Base-by-base conservation (phyloP, 2,888 invertebrate species). In the Sarcophaga rosellei region DNA sequence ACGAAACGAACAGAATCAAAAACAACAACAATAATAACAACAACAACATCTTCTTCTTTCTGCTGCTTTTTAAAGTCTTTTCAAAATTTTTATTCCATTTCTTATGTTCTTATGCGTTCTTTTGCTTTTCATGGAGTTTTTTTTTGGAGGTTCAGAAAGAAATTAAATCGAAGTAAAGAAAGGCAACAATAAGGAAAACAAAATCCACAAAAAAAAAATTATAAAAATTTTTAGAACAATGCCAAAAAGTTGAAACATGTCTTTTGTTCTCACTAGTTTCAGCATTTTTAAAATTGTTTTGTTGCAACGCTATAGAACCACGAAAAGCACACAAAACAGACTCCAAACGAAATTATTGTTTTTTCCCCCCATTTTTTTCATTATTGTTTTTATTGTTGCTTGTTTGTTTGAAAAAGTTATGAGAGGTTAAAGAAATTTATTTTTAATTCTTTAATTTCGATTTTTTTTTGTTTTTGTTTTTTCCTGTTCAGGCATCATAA, bases 181-280 rank as follows among this genome's bases (percentile, higher is more conserved):
- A 35, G 35, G 35, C 35, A 35, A 35, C 8, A 35, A 53, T 15
- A 53, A 53, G 53, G 53, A 53, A 53, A 15, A 53, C 17, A 53
- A 85, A 63, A 77, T 68, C n/a, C 72, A 70, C 61, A 47, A 80
- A 76, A 84, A 65, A 70, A 85, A 72, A 87, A 86, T 87, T 88
- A 88, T 15, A 12, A 53, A 53, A 53, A 89, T 81, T 86, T 88
- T 68, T 85, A 81, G 78, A 90, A 89, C 90, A 90, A 90, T 90
- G 90, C 90, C 88, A 90, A 90, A 89, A 89, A 90, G 90, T 89
- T 89, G 88, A 87, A 85, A 90, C 89, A 88, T 90, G 90, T 90
- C 90, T 90, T 84, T 82, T 89, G 88, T 90, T 90, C 90, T 90
- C 90, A 90, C 90, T 90, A 89, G 76, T 57, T 74, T 87, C 79